Evolutionary conservation across 2,888 invertebrate species (phyloP).

Genomic region (Iselma pallidipennis): DNA sequence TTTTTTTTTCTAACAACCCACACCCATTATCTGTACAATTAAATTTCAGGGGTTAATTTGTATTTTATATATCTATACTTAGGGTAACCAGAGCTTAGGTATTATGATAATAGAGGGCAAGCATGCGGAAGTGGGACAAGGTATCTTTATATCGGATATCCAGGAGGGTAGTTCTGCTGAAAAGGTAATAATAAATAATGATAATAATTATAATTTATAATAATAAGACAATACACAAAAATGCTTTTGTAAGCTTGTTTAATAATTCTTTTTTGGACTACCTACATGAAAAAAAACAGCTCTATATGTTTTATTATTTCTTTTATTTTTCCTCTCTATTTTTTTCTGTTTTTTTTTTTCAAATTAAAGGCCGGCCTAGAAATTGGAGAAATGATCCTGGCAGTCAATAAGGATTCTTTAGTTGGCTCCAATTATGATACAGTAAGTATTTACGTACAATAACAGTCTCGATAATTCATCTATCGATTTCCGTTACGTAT

Average conservation of each 20-base stretch:
- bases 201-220: no score
- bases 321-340: conserved; percentile 27
- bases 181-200: conserved; percentile 65
- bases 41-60: conserved; percentile 3
- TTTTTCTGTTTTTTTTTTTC: conserved; percentile 31
- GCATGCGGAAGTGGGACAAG: conserved; percentile 88
- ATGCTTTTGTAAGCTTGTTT: conserved; percentile 3
- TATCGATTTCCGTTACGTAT: no score
- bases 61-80: conserved; percentile 36
- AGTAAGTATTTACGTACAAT: conserved; percentile 60
- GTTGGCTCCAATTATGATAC: conserved; percentile 85
- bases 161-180: conserved; percentile 89
- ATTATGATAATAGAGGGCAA: conserved; percentile 96
- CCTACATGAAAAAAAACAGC: not conserved
- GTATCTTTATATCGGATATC: conserved; percentile 91
- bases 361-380: conserved; percentile 80
- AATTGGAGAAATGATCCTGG: conserved; percentile 96
- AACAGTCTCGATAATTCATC: conserved; percentile 1
- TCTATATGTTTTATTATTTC: conserved; percentile 20
- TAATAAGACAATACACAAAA: no score
- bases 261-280: conserved; percentile 10
- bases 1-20: not conserved
- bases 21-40: not conserved
- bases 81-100: conserved; percentile 81
- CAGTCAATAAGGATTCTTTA: conserved; percentile 91